Conservation (phyloP, 2,888 invertebrate genomes). For the Cacoxenus indagator region DNA sequence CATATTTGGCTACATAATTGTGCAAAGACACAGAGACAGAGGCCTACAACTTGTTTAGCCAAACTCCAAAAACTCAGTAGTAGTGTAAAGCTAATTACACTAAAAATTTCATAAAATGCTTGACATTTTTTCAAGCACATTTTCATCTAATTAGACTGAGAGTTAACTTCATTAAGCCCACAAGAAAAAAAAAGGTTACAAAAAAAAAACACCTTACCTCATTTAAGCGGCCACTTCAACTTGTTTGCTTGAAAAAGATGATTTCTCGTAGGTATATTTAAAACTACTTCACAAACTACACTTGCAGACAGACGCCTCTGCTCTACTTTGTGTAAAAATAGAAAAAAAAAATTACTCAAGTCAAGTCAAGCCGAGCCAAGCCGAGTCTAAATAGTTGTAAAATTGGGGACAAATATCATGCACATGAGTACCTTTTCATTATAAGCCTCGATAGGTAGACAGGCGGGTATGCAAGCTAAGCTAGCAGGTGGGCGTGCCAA, state of each 20-base stretch:
- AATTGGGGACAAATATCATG: constrained; percentile 17
- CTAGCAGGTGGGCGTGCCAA: neutral
- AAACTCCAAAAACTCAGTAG: neutral
- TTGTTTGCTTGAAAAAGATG: neutral
- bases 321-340: neutral
- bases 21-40: no score
- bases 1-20: no score
- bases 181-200: neutral
- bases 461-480: neutral
- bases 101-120: neutral
- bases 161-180: neutral
- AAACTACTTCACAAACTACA: constrained; percentile 4
- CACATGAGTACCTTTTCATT: constrained; percentile 18
- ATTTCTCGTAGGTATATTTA: neutral
- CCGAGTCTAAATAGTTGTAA: constrained; percentile 15
- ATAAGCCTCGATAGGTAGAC: neutral
- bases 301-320: constrained; percentile 34
- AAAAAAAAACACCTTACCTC: no score
- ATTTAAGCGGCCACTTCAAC: neutral
- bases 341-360: neutral
- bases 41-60: neutral
- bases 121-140: neutral
- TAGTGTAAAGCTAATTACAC: neutral
- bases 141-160: neutral
- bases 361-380: constrained; percentile 4